Evolutionary conservation across 2,888 invertebrate species (phyloP).

Genomic region (Miltochrista miniata): DNA sequence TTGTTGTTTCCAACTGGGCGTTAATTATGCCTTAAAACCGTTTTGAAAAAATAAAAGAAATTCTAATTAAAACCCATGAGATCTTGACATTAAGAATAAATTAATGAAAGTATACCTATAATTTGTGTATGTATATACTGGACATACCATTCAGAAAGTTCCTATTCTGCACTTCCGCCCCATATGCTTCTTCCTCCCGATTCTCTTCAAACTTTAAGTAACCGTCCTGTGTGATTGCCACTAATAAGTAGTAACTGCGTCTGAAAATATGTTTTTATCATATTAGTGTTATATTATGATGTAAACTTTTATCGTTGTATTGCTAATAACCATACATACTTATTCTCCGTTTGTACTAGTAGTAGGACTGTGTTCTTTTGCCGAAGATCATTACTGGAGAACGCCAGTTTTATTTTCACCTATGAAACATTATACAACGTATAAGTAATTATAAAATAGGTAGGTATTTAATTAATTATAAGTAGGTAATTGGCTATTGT

Average conservation of each 20-base stretch:
- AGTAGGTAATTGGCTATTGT: no score
- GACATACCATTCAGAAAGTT: constrained; percentile 91
- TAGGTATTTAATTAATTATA: no score
- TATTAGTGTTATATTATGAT: no score
- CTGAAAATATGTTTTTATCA: constrained; percentile 61
- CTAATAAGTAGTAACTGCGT: constrained; percentile 92
- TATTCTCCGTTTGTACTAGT: constrained; percentile 92
- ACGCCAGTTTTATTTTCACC: constrained; percentile 93
- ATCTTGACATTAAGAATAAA: no score
- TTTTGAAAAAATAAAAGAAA: no score
- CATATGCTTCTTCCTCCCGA: constrained; percentile 88
- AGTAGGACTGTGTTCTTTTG: constrained; percentile 91
- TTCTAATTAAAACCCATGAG: no score
- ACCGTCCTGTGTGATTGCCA: constrained; percentile 92
- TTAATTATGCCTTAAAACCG: no score
- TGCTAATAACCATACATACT: constrained; percentile 80
- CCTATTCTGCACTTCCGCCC: constrained; percentile 89
- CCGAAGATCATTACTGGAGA: constrained; percentile 91
- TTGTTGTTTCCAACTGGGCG: no score
- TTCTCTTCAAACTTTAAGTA: constrained; percentile 94
- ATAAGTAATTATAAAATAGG: background rate
- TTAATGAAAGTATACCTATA: no score
- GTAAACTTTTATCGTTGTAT: no score
- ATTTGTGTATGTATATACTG: background rate
- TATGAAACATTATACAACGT: constrained; percentile 50